Conservation (phyloP, 2,113 vertebrate species). For the Dromaius novaehollandiae region DNA sequence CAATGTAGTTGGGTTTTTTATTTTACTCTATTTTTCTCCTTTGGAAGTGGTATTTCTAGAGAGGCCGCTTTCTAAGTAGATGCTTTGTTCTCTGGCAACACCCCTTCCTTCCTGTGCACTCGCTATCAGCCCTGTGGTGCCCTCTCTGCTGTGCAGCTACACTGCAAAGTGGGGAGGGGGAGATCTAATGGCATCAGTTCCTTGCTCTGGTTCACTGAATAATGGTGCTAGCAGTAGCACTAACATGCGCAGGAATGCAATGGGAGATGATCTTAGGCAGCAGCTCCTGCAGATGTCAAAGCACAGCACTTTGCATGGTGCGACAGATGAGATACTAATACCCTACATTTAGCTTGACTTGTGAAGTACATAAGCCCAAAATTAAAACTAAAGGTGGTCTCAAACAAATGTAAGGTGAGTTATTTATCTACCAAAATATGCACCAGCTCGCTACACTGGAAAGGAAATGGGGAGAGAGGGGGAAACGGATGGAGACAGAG, state of each 20-base stretch:
- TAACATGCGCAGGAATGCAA: neutral
- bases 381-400: neutral
- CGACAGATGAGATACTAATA: neutral
- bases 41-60: neutral
- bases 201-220: neutral
- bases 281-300: neutral
- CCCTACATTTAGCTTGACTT: neutral
- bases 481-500: too few species aligned
- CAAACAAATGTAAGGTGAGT: neutral
- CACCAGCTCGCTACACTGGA: neutral
- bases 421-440: neutral
- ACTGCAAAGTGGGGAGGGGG: neutral
- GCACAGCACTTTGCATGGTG: neutral
- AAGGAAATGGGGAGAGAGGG: neutral
- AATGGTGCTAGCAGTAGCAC: neutral
- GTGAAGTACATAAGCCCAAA: rapidly evolving
- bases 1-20: neutral
- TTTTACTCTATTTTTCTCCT: neutral
- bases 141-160: neutral
- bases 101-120: rapidly evolving
- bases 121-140: neutral
- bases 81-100: neutral
- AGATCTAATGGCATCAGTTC: neutral
- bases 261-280: neutral
- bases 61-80: neutral